Conservation (phyloP, 1,140 invertebrate genomes). For the Acromyrmex heyeri region DNA sequence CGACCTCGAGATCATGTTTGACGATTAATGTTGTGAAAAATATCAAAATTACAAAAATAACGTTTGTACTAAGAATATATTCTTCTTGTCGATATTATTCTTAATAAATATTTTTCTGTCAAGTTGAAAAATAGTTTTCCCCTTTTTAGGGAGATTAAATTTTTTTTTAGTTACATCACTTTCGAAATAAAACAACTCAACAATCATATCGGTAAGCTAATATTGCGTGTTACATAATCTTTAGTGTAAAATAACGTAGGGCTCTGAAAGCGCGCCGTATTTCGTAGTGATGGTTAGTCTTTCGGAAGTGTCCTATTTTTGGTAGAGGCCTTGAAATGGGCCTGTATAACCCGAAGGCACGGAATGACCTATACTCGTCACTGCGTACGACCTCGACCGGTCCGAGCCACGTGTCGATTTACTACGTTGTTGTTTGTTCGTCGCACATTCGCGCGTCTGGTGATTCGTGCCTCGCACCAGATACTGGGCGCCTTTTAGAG, state of each 20-base stretch:
- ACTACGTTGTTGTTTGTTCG: slow-evolving; percentile 63
- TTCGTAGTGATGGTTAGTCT: not conserved
- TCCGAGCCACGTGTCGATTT: slow-evolving; percentile 64
- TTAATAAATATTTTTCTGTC: too few species aligned
- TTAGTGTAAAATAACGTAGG: not conserved
- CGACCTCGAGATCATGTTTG: too few species aligned
- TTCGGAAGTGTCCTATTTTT: slow-evolving; percentile 21
- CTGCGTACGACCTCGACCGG: slow-evolving; percentile 16
- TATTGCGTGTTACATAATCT: not conserved
- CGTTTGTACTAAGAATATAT: too few species aligned
- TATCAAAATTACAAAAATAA: too few species aligned
- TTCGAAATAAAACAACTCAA: too few species aligned
- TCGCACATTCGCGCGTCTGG: slow-evolving; percentile 34
- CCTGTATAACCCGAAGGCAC: not conserved
- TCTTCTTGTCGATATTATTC: too few species aligned
- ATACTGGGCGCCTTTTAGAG: slow-evolving; percentile 43
- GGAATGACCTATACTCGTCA: not conserved
- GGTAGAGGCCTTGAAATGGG: slow-evolving; percentile 16
- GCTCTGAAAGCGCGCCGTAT: not conserved
- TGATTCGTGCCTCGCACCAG: slow-evolving; percentile 30
- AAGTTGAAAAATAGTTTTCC: too few species aligned
- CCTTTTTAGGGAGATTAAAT: too few species aligned
- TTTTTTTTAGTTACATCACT: too few species aligned
- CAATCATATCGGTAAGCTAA: not conserved
- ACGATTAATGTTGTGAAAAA: too few species aligned